Evolutionary conservation across 2,113 vertebrate species (phyloP), one percentile per base, ranked within the genome.

Genomic region (Corynorhinus townsendii): DNA sequence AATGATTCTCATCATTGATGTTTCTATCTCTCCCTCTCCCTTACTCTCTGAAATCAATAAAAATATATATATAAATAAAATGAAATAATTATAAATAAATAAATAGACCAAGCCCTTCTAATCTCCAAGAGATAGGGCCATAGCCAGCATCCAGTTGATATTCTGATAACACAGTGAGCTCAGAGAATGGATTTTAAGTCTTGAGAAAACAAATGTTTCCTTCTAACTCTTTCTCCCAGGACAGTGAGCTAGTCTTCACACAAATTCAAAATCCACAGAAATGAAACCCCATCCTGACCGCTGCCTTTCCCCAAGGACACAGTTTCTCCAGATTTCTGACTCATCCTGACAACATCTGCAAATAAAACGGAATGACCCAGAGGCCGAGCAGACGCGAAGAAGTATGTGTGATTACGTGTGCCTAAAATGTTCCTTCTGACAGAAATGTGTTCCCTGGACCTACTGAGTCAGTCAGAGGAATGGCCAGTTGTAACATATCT

Each of bases 341-440:
- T 93, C 90, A 81, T 94, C 86, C 95, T 97, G 95, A 87, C 90
- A 54, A 76, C 17, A 80, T 92, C 54, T 75, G n/a, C 62, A 56
- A 76, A 90, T 80, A 72, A 93, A 81, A 24, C 38, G 0, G 0
- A 59, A 71, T n/a, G 83, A 62, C 81, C 92, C 30, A 72, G 66
- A 86, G 83, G 22, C 79, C 49, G 43, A 73, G 35, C 24, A 68
- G 85, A 54, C 40, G 15, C 19, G 62, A 77, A 77, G 45, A 72
- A 49, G 56, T 73, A 3, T 54, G 26, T 6, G 26, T 93, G n/a
- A 52, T 73, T 69, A 14, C 12, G 69, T 79, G 7, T 22, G 20
- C 16, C 47, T 35, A 43, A 86, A 80, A 84, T 52, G n/a, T 64
- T 73, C 92, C 87, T 72, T 86, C 45, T 4, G 6, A 66, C 22